phyloP scores from a whole-genome alignment of 2,888 invertebrate genomes.

The Tinea trinotella region DNA sequence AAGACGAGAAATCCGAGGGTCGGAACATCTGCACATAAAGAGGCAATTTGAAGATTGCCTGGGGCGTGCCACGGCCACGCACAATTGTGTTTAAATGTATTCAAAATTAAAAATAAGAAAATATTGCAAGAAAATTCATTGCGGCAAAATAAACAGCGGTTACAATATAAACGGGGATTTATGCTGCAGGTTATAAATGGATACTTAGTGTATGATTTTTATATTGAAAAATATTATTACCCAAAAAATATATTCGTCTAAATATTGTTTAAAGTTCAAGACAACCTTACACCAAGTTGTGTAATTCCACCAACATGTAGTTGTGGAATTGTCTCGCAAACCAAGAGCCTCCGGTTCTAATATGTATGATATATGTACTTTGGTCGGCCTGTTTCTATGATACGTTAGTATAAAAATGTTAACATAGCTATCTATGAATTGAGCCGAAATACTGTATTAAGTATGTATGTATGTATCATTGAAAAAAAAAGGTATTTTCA shows the following conservation, averaged over 20 bases:
- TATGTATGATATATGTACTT: too few relatives aligned
- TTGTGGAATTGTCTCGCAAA: too few relatives aligned
- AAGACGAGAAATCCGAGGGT: conserved; percentile 70
- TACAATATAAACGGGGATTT: conserved; percentile 24
- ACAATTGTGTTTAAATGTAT: conserved; percentile 69
- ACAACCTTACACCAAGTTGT: too few relatives aligned
- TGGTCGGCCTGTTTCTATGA: too few relatives aligned
- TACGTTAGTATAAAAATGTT: too few relatives aligned
- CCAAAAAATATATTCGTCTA: not conserved
- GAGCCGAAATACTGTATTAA: not conserved
- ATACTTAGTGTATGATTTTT: not conserved
- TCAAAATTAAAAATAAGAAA: conserved; percentile 64
- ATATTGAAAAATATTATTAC: not conserved
- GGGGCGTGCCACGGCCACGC: conserved; percentile 62
- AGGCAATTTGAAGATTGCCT: conserved; percentile 73
- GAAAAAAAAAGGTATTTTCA: not conserved
- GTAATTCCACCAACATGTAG: too few relatives aligned
- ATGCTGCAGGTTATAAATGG: not conserved
- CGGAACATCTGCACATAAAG: conserved; percentile 72
- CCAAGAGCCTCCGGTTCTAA: too few relatives aligned
- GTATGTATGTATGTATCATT: not conserved
- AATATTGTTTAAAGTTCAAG: not conserved
- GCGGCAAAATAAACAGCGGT: conserved; percentile 67
- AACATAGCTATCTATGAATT: too few relatives aligned
- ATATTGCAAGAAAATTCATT: conserved; percentile 65